Base-by-base conservation (phyloP, 2,113 vertebrate genomes). In the Phocoena sinus region DNA sequence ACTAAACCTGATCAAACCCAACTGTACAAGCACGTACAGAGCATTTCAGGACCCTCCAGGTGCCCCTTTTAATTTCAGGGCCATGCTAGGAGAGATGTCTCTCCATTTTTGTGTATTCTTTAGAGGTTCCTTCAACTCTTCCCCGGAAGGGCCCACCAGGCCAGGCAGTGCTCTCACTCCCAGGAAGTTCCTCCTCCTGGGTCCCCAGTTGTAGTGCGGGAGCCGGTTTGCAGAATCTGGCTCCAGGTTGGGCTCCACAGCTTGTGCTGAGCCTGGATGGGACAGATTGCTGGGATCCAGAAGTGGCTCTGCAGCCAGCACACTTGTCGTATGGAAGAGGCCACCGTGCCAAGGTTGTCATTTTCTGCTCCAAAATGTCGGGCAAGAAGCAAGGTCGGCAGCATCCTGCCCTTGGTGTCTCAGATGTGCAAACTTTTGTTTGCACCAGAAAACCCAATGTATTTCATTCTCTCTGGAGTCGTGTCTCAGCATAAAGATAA, bases 301-400 rank as follows among this genome's bases (percentile, higher is more conserved):
- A 95, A 70, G 67, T 10, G 20, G 58, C 56, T 70, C 83, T 80
- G 92, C 89, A 85, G 84, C 79, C 89, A 96, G 25, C 82, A 95
- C 12, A 1, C 47, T 88, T 86, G 67, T 85, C 84, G 63, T 90
- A 84, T 70, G 90, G 96, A 92, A 89, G 67, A 31, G 23, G 73
- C 21, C 8, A 17, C 68, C 0, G 83, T 93, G 97, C 97, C 97
- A 94, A 31, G 74, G 38, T n/a, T 85, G 76, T 91, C 97, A 83
- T 81, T 81, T 91, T 85, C 96, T 88, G 26, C 96, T 92, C 87
- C 87, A 93, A 92, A 89, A n/a, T 41, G 83, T 89, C 96, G 74
- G 86, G 85, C 36, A 77, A 74, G 73, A 95, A 96, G 79, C 6
- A 80, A 95, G 89, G 93, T 80, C 38, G 2, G 8, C 70, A 63